Base-by-base conservation (phyloP, 2,113 vertebrate genomes). In the Orientallactaga bullata region DNA sequence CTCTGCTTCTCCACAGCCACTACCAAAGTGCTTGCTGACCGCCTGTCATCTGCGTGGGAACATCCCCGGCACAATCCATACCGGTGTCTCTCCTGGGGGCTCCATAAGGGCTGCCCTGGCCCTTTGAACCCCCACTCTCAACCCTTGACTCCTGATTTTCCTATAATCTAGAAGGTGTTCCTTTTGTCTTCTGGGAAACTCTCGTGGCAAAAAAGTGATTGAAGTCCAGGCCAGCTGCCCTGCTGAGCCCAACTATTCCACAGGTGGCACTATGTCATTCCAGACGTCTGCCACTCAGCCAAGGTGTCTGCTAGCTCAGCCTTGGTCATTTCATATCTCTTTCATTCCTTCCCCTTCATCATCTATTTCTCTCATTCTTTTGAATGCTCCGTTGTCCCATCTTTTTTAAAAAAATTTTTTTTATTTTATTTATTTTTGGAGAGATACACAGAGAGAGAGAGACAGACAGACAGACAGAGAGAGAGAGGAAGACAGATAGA, bases 1-100 rank as follows among this genome's bases (percentile, higher is more conserved):
- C 12, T 35, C 0, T 0, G 20, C 0, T 0, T 79, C 90, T 77
- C 83, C 58, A 15, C 18, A 20, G 12, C 13, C 18, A 47, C 42
- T 8, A 47, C 42, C 42, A 8, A 47, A 6, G 42, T 47, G 65
- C 65, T n/a, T n/a, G n/a, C n/a, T n/a, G n/a, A 28, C 13, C 26
- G 65, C 26, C 26, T 8, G 18, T 7, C 6, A 58, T 80, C 94
- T 3, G 42, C 42, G 8, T 47, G 42, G 42, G 42, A 47, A 47
- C 42, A 47, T 47, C 42, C 42, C 42, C 42, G 42, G 42, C 42
- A 47, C 42, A 47, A 8, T 5, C 42, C 42, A 47, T 47, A 47
- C 42, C 42, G 42, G 5, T 47, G 42, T 47, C 0, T 18, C 16
- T 20, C 42, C 69, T 1, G 1, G 0, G 0, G 37, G 37, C 68